A percentile compares a stretch with the other conserved stretches of the same genome.
Conservation (phyloP, 1,140 invertebrate genomes). For the Lordiphosa collinella region DNA sequence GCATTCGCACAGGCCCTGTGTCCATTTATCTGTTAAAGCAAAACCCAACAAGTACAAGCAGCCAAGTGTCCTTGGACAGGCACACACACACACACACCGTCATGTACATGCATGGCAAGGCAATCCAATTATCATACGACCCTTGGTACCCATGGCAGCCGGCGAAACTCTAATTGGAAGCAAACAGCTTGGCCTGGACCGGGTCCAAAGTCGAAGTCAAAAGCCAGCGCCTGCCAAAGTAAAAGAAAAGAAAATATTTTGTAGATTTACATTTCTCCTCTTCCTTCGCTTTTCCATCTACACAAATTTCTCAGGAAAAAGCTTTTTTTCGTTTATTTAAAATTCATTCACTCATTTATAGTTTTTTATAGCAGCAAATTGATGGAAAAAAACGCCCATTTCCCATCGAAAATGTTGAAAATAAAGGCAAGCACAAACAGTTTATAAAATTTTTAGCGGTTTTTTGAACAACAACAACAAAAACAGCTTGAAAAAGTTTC, state of each 20-base stretch:
- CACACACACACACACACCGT: slow-evolving; percentile 6
- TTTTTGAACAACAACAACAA: slow-evolving; percentile 39
- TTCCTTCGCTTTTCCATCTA: background rate
- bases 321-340: slow-evolving; percentile 57
- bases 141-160: slow-evolving; percentile 49
- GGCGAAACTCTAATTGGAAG: slow-evolving; percentile 61
- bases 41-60: slow-evolving; percentile 29
- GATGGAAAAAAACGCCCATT: slow-evolving; percentile 39
- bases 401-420: slow-evolving; percentile 64
- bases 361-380: slow-evolving; percentile 49
- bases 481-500: slow-evolving; percentile 37
- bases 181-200: slow-evolving; percentile 59
- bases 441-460: slow-evolving; percentile 57
- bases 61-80: background rate
- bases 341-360: slow-evolving; percentile 66
- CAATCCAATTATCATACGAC: slow-evolving; percentile 71
- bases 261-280: slow-evolving; percentile 64
- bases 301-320: slow-evolving; percentile 59
- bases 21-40: slow-evolving; percentile 68
- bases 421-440: slow-evolving; percentile 24
- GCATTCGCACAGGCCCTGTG: slow-evolving; percentile 26
- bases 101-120: slow-evolving; percentile 58
- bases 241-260: slow-evolving; percentile 50
- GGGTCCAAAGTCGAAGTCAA: slow-evolving; percentile 34
- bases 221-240: no score